Evolutionary conservation across 2,888 invertebrate species (phyloP), one percentile per base, ranked within the genome.

Genomic region (Drosophila demipolita): DNA sequence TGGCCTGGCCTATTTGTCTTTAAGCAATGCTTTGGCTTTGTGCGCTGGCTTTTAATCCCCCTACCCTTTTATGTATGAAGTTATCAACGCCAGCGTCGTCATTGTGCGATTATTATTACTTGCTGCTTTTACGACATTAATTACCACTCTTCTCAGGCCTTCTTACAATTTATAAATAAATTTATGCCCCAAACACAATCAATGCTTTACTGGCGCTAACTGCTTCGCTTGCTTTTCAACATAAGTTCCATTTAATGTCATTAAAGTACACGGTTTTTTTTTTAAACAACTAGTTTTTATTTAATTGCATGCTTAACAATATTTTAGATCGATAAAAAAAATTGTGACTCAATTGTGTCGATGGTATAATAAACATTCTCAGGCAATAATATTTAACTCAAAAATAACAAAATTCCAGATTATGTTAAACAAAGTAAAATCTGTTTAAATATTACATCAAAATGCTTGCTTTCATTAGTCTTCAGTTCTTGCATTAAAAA

Each of bases 1-100:
- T 88, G 87, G 82, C 75, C 69, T 76, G 73, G 79, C 87, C 85
- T 86, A 88, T 89, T 91, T 90, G 87, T 87, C 84, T 89, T 85
- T 78, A 81, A 78, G 75, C 76, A 62, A 15, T 45, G 45, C 23
- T 23, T 45, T 45, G 42, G 36, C 36, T 26, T 55, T 50, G 55
- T 54, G 33, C 35, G 32, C 40, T 63, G 50, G 52, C 68, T 26
- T 23, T 65, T 32, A 42, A 67, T 80, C 73, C 83, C 33, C 33
- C 20, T 15, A 74, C 77, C 89, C 83, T 86, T 76, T 65, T 68
- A 58, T 69, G 55, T 87, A 87, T 87, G 69, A 89, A 87, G 86
- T 87, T 87, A 87, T 87, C 89, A 87, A 89, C 82, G 76, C 69
- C 78, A 75, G 73, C 81, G 71, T 75, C 81, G 74, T 70, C 79